Conservation (phyloP, 2,797 vertebrate species). For the Harpagifer antarcticus region DNA sequence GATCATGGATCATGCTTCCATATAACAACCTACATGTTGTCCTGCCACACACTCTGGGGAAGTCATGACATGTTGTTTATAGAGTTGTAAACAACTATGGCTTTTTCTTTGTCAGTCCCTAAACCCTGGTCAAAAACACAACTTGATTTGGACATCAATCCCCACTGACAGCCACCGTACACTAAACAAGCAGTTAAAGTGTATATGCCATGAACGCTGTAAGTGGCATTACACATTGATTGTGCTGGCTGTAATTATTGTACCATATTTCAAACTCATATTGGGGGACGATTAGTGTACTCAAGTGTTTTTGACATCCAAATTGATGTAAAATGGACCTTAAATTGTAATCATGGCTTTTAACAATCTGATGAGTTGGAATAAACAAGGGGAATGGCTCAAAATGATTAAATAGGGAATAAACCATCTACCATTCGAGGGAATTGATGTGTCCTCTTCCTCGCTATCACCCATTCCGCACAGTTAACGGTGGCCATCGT, state of each 20-base stretch:
- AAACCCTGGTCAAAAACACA: conserved; percentile 72
- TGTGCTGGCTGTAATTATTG: conserved; percentile 58
- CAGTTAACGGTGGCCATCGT: conserved; percentile 46
- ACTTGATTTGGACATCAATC: conserved; percentile 73
- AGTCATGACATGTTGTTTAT: conserved; percentile 57
- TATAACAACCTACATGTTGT: conserved; percentile 11
- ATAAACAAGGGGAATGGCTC: not conserved
- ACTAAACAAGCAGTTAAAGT: conserved; percentile 63
- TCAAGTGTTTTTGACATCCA: not conserved
- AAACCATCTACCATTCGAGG: conserved; percentile 15
- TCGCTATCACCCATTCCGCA: conserved; percentile 34
- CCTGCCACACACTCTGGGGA: conserved; percentile 28
- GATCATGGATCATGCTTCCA: not conserved
- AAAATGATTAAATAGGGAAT: conserved; percentile 37
- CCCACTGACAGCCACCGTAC: conserved; percentile 43
- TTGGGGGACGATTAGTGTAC: conserved; percentile 10
- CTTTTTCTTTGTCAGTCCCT: conserved; percentile 50
- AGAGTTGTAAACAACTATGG: conserved; percentile 57
- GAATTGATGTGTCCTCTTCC: conserved; percentile 15
- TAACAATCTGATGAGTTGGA: conserved; percentile 2
- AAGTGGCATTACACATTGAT: conserved; percentile 64
- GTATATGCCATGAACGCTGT: conserved; percentile 52
- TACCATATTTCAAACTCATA: conserved; percentile 52
- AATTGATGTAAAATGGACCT: conserved; percentile 15
- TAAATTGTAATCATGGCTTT: conserved; percentile 19